Evolutionary conservation across 2,888 invertebrate species (phyloP).

Genomic region (Cephus pulcher): DNA sequence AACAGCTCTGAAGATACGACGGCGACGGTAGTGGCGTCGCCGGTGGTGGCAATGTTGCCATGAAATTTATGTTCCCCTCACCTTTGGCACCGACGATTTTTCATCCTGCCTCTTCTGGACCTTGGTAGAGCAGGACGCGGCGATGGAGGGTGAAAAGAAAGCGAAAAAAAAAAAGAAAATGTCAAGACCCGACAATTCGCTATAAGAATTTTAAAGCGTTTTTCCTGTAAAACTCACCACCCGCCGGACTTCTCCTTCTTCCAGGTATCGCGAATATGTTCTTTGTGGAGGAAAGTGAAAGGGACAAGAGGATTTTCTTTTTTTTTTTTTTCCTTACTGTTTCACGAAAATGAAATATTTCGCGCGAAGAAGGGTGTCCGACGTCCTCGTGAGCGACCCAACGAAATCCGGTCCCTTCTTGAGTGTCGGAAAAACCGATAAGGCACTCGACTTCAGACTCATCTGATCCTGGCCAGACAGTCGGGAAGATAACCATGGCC

Average conservation of each 20-base stretch:
- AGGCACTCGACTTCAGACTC: background rate
- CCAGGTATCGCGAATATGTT: background rate
- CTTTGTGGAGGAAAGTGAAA: background rate
- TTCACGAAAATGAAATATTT: background rate
- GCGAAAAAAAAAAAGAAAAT: background rate
- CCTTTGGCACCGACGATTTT: slow-evolving; percentile 32
- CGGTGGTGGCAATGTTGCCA: slow-evolving; percentile 22
- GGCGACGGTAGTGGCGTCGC: slow-evolving; percentile 19
- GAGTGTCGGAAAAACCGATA: background rate
- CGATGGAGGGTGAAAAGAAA: background rate
- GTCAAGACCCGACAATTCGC: background rate
- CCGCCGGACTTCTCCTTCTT: background rate
- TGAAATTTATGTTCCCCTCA: slow-evolving; percentile 54
- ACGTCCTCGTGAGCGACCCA: background rate
- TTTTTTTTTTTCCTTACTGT: background rate
- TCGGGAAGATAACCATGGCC: slow-evolving; percentile 27
- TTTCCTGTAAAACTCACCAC: background rate
- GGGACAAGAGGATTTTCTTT: background rate
- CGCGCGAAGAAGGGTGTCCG: background rate
- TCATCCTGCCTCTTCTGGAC: background rate
- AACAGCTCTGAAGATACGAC: slow-evolving; percentile 41
- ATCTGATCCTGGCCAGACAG: slow-evolving; percentile 25
- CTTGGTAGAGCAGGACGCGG: background rate
- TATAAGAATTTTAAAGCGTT: background rate
- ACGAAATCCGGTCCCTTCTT: background rate